Conservation (phyloP, 2,888 invertebrate species). For the Harpalus rubripes region DNA sequence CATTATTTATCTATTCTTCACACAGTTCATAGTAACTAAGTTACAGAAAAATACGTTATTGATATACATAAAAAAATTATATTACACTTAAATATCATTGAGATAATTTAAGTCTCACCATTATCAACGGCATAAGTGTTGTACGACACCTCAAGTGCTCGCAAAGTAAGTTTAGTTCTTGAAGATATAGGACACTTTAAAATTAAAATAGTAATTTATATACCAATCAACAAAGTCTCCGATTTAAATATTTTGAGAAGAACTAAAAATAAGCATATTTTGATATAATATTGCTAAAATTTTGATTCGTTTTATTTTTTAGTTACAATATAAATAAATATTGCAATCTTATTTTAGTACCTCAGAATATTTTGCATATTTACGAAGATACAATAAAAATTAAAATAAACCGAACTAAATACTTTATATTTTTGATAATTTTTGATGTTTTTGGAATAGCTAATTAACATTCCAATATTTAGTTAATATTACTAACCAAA, state of each 20-base stretch:
- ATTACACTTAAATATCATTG: neutral
- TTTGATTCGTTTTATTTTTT: neutral
- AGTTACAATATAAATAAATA: neutral
- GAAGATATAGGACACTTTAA: neutral
- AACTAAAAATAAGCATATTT: neutral
- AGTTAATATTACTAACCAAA: neutral
- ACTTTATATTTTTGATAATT: neutral
- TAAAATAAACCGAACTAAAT: neutral
- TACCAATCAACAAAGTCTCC: neutral
- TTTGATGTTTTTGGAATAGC: neutral
- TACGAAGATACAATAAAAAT: neutral
- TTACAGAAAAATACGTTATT: no score
- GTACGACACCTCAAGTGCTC: neutral
- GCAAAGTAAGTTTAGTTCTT: neutral
- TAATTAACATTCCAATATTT: neutral
- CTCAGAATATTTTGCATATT: neutral
- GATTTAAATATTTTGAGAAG: neutral
- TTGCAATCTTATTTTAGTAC: neutral
- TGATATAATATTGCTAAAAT: neutral
- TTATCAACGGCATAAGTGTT: neutral
- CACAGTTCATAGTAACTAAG: no score
- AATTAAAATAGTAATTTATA: slow-evolving; percentile 4
- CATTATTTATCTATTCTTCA: no score
- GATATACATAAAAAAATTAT: no score
- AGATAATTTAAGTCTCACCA: neutral